Evolutionary conservation across 2,888 invertebrate genomes (phyloP).

Genomic region (Bellardia bayeri): DNA sequence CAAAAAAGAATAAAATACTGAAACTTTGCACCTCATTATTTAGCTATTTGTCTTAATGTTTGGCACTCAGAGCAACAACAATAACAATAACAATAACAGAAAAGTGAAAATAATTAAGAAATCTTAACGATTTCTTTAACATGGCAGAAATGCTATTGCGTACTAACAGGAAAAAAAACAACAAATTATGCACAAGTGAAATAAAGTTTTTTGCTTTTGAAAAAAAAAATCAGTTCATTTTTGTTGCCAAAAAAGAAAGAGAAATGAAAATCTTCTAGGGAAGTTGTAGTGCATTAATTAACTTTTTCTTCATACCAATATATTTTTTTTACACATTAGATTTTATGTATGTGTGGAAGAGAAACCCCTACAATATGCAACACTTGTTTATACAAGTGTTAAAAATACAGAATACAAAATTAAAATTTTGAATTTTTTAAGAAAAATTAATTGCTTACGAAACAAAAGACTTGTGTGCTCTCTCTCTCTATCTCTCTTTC

Average conservation of each 20-base stretch:
- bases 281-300: conserved; percentile 68
- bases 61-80: not conserved
- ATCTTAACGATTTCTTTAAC: conserved; percentile 60
- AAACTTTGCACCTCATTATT: conserved; percentile 70
- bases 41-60: conserved; percentile 69
- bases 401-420: too few relatives aligned
- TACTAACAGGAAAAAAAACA: conserved; percentile 14
- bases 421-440: too few relatives aligned
- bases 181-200: conserved; percentile 55
- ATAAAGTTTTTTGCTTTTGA: conserved; percentile 5
- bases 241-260: conserved; percentile 33
- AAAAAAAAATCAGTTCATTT: conserved; percentile 24
- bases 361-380: conserved; percentile 5
- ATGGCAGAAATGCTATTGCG: conserved; percentile 10
- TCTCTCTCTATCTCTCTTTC: too few relatives aligned
- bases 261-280: conserved; percentile 63
- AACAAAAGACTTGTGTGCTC: too few relatives aligned
- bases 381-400: not conserved
- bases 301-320: conserved; percentile 66
- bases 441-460: too few relatives aligned
- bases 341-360: not conserved
- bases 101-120: conserved; percentile 63
- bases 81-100: conserved; percentile 10
- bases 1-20: not conserved
- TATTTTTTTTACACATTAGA: conserved; percentile 64